Base-by-base conservation (phyloP, 2,797 vertebrate species). In the Phrynocephalus guinanensis region DNA sequence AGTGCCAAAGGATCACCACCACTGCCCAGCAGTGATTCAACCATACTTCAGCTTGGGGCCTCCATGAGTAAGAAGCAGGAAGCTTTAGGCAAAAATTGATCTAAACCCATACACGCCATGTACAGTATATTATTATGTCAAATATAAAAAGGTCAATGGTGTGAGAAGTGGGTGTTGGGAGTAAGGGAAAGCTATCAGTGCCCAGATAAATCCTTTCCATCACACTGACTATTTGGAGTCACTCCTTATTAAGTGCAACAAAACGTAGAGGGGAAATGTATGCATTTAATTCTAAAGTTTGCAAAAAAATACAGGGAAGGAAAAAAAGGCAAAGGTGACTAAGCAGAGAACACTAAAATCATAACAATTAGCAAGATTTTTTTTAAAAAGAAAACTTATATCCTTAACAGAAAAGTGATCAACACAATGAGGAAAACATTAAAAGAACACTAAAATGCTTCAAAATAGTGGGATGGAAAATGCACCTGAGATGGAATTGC, bases 401-500 rank as follows among this genome's bases (percentile, higher is more conserved):
- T 22, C 44, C 68, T 80, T 75, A 71, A 20, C 6, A 5, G 84
- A 77, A 93, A 83, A 83, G 4, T 9, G 22, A 63, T 87, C 16
- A 30, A 56, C 11, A 26, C 24, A 76, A 87, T 44, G 71, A 91
- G 84, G 72, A 24, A n/a, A 68, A 88, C 66, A 85, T 72, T 18
- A 50, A 24, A 87, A 67, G 38, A 84, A 88, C 93, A 13, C 5
- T 94, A 93, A 68, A 90, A 92, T 24, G 83, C 50, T 70, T 68
- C 89, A 87, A 87, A 93, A 85, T 93, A 94, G 91, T 95, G 95
- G 92, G 93, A 95, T 95, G 93, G 91, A 91, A 93, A 95, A 94
- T 96, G 96, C 96, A 97, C 96, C 96, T 97, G 95, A 93, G 94
- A 96, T 95, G 96, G 92, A 95, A 93, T 96, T 96, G 94, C 93